Base-by-base conservation (phyloP, 2,113 vertebrate genomes). In the Urocynchramus pylzowi region DNA sequence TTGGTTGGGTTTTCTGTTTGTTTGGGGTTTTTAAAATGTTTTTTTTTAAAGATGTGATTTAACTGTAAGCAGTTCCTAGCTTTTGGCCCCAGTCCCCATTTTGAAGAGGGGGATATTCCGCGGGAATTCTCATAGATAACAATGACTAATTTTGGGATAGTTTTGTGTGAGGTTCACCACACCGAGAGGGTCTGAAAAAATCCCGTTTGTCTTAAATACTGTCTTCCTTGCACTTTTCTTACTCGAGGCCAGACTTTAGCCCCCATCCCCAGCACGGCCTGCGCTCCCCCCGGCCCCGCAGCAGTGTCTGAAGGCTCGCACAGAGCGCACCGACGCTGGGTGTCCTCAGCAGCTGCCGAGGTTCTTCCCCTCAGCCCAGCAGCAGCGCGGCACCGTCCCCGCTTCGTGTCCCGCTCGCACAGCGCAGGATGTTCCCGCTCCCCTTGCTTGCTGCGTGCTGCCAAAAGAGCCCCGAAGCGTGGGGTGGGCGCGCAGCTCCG, bases 291-390 rank as follows among this genome's bases (percentile, higher is more conserved):
- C 44, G 42, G 15, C 39, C 35, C 45, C 7, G 3, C 23, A 26
- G 56, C 61, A 19, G 61, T 8, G 20, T 30, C 47, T 27, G 67
- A 73, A 47, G 71, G 49, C 49, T 30, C 3, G 4, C 1, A 7
- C 35, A 11, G 63, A 21, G 52, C 1, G 9, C 39, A 28, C 8
- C 3, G 0, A 16, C 16, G 35, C 0, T 8, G 41, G 16, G 17
- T 26, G 33, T 6, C 37, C 49, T 33, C 33, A 7, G 70, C 4
- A 33, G 57, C 35, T 13, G 61, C 74, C 7, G 6, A 1, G 21
- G 16, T 1, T 10, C 16, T 49, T 15, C 5, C 65, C 1, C 41
- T 18, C 68, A 33, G 64, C 68, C 13, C 41, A 19, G 35, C 3
- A 39, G 49, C 44, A 13, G 41, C 54, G 1, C 30, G 16, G 10